These are phyloP conservation scores for Cephus sareptanus DNA, from an alignment of 2,888 invertebrate genomes.

Conservation along the genomic window DNA sequence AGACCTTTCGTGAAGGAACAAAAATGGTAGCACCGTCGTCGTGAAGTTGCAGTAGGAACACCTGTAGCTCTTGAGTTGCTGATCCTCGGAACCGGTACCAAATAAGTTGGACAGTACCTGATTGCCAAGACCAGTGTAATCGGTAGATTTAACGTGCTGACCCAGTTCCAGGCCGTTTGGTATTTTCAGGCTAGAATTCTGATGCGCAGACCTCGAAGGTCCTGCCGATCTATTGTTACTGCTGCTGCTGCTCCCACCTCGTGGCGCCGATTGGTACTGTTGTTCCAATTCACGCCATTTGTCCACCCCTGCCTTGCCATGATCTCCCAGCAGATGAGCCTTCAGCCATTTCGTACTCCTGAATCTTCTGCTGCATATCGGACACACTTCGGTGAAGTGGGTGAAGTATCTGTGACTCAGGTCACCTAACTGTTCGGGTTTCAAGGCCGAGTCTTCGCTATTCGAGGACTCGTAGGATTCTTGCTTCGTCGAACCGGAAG, in stretches of 20 bases:
- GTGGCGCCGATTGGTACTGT: constrained; percentile 65
- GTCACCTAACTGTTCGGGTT: constrained; percentile 71
- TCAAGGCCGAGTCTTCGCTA: constrained; percentile 66
- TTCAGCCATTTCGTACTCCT: constrained; percentile 89
- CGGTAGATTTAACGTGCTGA: constrained; percentile 31
- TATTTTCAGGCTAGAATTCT: constrained; percentile 71
- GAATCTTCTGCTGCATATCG: constrained; percentile 87
- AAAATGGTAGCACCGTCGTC: constrained; percentile 88
- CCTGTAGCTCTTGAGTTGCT: constrained; percentile 80
- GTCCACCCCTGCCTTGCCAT: constrained; percentile 76
- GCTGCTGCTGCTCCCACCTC: constrained; percentile 55
- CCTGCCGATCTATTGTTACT: constrained; percentile 63
- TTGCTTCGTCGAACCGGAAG: constrained; percentile 55
- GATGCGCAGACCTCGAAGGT: constrained; percentile 51
- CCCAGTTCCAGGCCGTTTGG: constrained; percentile 66
- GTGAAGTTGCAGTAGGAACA: constrained; percentile 92
- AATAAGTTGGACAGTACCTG: constrained; percentile 70
- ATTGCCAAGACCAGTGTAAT: constrained; percentile 58
- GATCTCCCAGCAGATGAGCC: constrained; percentile 87
- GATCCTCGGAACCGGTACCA: constrained; percentile 65
- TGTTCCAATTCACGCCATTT: constrained; percentile 73
- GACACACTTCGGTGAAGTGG: constrained; percentile 82
- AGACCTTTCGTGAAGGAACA: constrained; percentile 92
- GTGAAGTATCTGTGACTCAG: constrained; percentile 74
- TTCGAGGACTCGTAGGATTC: constrained; percentile 42